A percentile compares a stretch with the other conserved stretches of the same genome.
Conservation (phyloP, 2,888 invertebrate species). For the Cataglyphis altisquamis region DNA sequence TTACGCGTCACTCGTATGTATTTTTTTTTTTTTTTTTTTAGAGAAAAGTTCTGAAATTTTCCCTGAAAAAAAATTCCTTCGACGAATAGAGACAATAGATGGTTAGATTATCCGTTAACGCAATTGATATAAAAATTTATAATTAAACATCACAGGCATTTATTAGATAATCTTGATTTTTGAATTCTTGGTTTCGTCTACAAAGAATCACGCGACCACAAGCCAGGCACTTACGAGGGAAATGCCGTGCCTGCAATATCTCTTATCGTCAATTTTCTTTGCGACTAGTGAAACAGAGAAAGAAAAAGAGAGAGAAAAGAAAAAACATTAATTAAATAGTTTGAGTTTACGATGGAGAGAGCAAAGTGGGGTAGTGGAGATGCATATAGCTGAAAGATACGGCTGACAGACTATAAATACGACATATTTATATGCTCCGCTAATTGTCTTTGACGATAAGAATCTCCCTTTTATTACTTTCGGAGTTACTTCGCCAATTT, state of each 20-base stretch:
- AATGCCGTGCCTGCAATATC: constrained; percentile 39
- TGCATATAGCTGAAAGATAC: constrained; percentile 78
- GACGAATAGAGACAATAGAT: not conserved
- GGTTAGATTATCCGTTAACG: not conserved
- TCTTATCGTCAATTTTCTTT: constrained; percentile 59
- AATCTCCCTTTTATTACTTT: constrained; percentile 83
- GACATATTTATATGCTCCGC: constrained; percentile 84
- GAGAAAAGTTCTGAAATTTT: too few species aligned
- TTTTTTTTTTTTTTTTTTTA: too few species aligned
- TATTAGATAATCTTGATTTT: not conserved
- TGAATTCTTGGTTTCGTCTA: constrained; percentile 69
- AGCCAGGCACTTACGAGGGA: constrained; percentile 49
- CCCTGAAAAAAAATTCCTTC: not conserved
- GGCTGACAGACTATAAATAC: constrained; percentile 83
- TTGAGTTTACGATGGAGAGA: constrained; percentile 78
- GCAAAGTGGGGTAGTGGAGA: constrained; percentile 63
- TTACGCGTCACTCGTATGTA: not conserved
- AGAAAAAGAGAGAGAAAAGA: constrained; percentile 65
- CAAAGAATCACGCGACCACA: constrained; percentile 73
- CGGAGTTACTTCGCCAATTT: constrained; percentile 76
- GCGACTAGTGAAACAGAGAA: constrained; percentile 51
- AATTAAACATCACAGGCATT: constrained; percentile 58
- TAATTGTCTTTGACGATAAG: constrained; percentile 85
- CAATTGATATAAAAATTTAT: not conserved
- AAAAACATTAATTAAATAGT: constrained; percentile 83